Base-by-base conservation (phyloP, 2,888 invertebrate genomes). In the Brenthis ino region DNA sequence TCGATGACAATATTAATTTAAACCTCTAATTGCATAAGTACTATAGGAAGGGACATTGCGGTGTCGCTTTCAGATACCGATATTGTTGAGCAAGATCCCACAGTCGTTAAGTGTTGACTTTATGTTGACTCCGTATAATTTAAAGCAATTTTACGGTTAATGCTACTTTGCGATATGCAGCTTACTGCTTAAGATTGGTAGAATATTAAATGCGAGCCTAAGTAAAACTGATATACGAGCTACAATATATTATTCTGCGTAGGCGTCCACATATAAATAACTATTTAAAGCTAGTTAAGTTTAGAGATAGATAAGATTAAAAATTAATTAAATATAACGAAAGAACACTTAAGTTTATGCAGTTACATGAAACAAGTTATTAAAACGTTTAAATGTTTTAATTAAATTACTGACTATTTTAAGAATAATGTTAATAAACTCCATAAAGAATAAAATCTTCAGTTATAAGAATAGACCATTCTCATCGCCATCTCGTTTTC, bases 141-240 rank as follows among this genome's bases (percentile, higher is more conserved):
- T 72, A 67, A 69, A 28, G 67, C 58, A 58, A 67, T 72, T 58
- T 69, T 67, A 69, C 69, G 64, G 53, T 67, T 67, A 71, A 69
- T 67, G 68, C 71, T 51, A 68, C 64, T 58, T 61, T 67, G 61
- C 71, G 71, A 71, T 71, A 70, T 64, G 71, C 61, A 65, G 61
- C 68, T 71, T 65, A 68, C 61, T 63, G 61, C 68, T 71, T 65
- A 68, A 65, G 54, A 65, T 65, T 63, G 54, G 51, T 33, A 65
- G 63, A 65, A 63, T 63, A 58, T 58, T 61, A 67, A 67, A 67
- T 28, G 61, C 55, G 67, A 56, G 24, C 61, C 67, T 61, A 67
- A 61, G 67, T 67, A 67, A 67, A 61, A 61, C 61, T 67, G 67
- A 67, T 67, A 67, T 67, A 67, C 58, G 56, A 55, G 37, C 33